Evolutionary conservation across 1,140 invertebrate genomes (phyloP), one percentile per base, ranked within the genome.

Genomic region (Cydia strobilella): DNA sequence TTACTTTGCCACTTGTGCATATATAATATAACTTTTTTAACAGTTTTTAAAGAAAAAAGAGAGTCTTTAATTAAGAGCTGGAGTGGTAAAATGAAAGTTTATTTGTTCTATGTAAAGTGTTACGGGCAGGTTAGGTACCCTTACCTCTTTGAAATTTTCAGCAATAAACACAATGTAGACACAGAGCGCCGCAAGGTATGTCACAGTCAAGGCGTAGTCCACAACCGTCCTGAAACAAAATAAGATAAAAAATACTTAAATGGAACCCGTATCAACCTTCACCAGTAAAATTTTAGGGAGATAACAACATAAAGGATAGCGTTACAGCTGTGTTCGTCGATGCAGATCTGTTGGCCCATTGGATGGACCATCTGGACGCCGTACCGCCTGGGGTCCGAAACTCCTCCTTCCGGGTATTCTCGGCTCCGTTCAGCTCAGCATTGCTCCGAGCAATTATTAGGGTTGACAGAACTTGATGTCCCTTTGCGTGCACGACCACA

Each of bases 131-230:
- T 3, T 42, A 42, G 45, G 1, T 15, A 4, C 2, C 0, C 48
- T 51, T 82, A 96, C 96, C 93, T 96, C 95, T 88, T 96, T 94
- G 72, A 97, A 94, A 5, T 96, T 95, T 72, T 94, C 94, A 2
- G 96, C 94, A 59, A 97, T 95, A 80, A 97, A 96, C 0, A 97
- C 96, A 4, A 97, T 94, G 82, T 97, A 97, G 0, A 97, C 96
- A 75, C 96, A 96, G 4, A 95, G 93, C 5, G 96, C 95, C 1
- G 96, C 95, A 75, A 95, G 91, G 78, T 96, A 96, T 0, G 96
- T 96, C 3, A 94, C 93, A 42, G 95, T 94, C 9, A 96, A 82
- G 0, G 95, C 94, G 48, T 94, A 93, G 79, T 96, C 95, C 1
- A 96, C 95, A 63, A 96, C 94, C 65, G 93, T 93, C 79, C 95